phyloP scores from a whole-genome alignment of 2,888 invertebrate genomes.

The Eristalis intricaria region DNA sequence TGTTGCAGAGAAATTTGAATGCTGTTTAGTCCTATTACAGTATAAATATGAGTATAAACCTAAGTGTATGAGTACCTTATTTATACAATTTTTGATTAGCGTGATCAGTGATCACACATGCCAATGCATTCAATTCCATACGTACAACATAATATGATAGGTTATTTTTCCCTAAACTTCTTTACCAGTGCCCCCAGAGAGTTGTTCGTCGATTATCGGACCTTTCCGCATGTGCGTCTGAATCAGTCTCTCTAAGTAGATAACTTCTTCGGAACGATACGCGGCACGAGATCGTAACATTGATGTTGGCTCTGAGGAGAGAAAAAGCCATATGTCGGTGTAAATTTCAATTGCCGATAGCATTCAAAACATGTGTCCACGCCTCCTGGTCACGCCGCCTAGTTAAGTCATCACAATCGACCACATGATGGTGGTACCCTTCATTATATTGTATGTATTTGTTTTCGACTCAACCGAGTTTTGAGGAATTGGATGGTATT shows the following conservation, averaged over 20 bases:
- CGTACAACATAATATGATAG: constrained; percentile 6
- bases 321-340: constrained; percentile 67
- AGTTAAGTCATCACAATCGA: constrained; percentile 69
- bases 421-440: constrained; percentile 59
- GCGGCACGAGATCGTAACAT: constrained; percentile 69
- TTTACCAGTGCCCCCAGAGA: constrained; percentile 20
- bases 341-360: constrained; percentile 71
- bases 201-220: constrained; percentile 50
- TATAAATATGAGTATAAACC: constrained; percentile 30
- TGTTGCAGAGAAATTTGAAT: constrained; percentile 1
- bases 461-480: constrained; percentile 56
- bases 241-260: constrained; percentile 48
- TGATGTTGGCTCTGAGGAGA: constrained; percentile 44
- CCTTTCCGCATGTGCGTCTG: constrained; percentile 40
- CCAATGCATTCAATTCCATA: constrained; percentile 33
- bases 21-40: constrained; percentile 26
- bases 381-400: constrained; percentile 70
- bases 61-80: constrained; percentile 36
- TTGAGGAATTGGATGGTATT: constrained; percentile 26
- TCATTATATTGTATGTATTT: constrained; percentile 34
- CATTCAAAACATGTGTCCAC: constrained; percentile 66
- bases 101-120: constrained; percentile 53
- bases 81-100: constrained; percentile 51
- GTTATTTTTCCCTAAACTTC: constrained; percentile 24
- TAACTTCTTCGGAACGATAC: constrained; percentile 67